Conservation (phyloP, 2,888 invertebrate genomes). For the Drosophila crucigera region DNA sequence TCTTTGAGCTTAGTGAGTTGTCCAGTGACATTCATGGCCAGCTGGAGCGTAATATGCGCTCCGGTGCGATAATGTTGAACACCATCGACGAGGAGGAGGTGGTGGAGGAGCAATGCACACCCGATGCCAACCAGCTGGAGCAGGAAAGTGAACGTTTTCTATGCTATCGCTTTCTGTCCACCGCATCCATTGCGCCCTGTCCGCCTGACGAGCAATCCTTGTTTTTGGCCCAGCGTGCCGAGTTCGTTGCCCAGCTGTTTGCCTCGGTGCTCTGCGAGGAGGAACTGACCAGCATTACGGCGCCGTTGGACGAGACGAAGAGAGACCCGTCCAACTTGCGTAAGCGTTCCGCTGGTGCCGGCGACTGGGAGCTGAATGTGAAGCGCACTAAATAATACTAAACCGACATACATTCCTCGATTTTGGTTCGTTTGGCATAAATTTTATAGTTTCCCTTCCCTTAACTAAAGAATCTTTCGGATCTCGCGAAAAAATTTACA, state of each 20-base stretch:
- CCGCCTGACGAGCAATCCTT: slow-evolving; percentile 26
- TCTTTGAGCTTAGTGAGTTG: slow-evolving; percentile 36
- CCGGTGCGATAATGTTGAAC: slow-evolving; percentile 24
- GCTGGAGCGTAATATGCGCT: not conserved
- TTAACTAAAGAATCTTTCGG: slow-evolving; percentile 7
- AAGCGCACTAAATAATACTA: slow-evolving; percentile 33
- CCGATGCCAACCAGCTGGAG: slow-evolving; percentile 27
- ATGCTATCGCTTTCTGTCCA: slow-evolving; percentile 47
- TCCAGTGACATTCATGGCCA: slow-evolving; percentile 21
- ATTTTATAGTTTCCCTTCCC: slow-evolving; percentile 33
- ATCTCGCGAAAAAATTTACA: slow-evolving; percentile 19
- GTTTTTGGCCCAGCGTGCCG: slow-evolving; percentile 59
- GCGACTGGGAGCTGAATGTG: slow-evolving; percentile 52
- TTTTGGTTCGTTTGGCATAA: slow-evolving; percentile 29
- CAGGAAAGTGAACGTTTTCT: slow-evolving; percentile 55
- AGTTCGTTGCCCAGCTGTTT: slow-evolving; percentile 65
- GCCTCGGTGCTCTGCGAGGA: slow-evolving; percentile 63
- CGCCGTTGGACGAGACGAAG: not conserved
- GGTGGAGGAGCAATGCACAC: slow-evolving; percentile 7
- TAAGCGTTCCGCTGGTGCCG: slow-evolving; percentile 47
- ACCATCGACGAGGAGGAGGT: slow-evolving; percentile 47
- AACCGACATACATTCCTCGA: slow-evolving; percentile 15
- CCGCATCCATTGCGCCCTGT: not conserved
- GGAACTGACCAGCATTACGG: slow-evolving; percentile 26
- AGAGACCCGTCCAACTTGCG: slow-evolving; percentile 11